Base-by-base conservation (phyloP, 2,113 vertebrate species). In the Oreotrochilus melanogaster region DNA sequence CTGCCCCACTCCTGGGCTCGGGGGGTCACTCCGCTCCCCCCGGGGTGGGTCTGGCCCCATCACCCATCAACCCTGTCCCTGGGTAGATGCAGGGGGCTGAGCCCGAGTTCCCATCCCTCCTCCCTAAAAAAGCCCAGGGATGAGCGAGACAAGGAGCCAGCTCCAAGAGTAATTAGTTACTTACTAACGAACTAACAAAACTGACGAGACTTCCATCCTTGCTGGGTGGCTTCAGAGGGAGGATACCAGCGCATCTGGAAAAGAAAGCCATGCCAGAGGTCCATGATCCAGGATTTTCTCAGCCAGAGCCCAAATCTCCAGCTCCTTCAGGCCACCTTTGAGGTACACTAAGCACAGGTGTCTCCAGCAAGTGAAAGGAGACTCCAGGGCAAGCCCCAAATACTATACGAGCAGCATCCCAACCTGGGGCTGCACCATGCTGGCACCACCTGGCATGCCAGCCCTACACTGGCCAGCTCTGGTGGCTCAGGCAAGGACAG, bases 211-310 rank as follows among this genome's bases (percentile, higher is more conserved):
- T 99, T 99, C 99, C 99, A 99, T 98, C 99, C 99, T 98, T 99
- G 99, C 97, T 99, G 99, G 88, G 99, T 98, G 64, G 98, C 98
- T 89, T 99, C 99, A 18, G 99, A 99, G 79, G 99, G 98, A 78
- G 99, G 99, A 95, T 99, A 99, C 99, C 99, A 99, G 97, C 99
- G 99, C 98, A 99, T 99, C 99, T 99, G 97, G 92, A 98, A 97
- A 81, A 98, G 73, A 98, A 96, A 96, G 92, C 62, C 39, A 57
- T 0, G 10, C 75, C 82, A 80, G 66, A 81, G 64, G 58, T 93
- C 60, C 11, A 0, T 76, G 91, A 96, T 39, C 67, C 25, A 14
- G 39, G 31, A 33, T 60, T 35, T 48, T 30, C 31, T 35, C 73
- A n/a, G 13, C n/a, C 42, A 67, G 31, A 86, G 51, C 7, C 83